These are phyloP conservation scores for Drosophila greeni DNA, from an alignment of 2,888 invertebrate genomes.

Conservation along the genomic window DNA sequence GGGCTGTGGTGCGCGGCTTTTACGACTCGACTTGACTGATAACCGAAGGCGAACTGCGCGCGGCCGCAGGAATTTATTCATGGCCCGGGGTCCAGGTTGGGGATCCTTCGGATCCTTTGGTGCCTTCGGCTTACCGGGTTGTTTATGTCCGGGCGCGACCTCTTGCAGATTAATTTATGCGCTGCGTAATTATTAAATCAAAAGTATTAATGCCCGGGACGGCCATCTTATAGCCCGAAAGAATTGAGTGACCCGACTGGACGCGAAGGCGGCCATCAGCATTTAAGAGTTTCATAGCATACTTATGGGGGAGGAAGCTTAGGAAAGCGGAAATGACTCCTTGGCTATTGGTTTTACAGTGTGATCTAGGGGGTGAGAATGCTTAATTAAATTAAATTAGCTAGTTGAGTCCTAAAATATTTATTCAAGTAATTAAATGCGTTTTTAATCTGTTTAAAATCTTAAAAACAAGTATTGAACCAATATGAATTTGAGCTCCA, in stretches of 20 bases:
- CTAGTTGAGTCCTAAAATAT: not conserved
- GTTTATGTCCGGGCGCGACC: conserved; percentile 51
- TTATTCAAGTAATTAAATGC: not conserved
- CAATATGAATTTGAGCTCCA: no score
- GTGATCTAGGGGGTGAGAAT: not conserved
- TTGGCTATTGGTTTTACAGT: not conserved
- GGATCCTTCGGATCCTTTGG: conserved; percentile 28
- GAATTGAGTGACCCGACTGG: conserved; percentile 18
- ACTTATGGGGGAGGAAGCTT: not conserved
- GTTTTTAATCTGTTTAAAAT: not conserved
- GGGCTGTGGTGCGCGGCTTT: conserved; percentile 46
- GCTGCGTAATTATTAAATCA: conserved; percentile 63
- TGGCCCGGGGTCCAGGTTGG: conserved; percentile 35
- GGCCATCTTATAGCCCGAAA: conserved; percentile 11
- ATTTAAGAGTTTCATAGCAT: conserved; percentile 32
- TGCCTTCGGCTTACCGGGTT: conserved; percentile 52
- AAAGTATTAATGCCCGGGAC: conserved; percentile 38
- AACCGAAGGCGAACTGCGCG: conserved; percentile 56
- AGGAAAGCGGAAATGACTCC: not conserved
- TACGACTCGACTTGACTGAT: conserved; percentile 65
- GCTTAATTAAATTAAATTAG: not conserved
- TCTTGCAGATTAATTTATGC: conserved; percentile 53
- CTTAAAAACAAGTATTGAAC: not conserved
- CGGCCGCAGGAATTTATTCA: conserved; percentile 62
- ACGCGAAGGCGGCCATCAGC: conserved; percentile 26